A percentile compares a stretch with the other conserved stretches of the same genome.
Evolutionary conservation across 2,113 vertebrate genomes (phyloP).

Genomic region (Poecile atricapillus): DNA sequence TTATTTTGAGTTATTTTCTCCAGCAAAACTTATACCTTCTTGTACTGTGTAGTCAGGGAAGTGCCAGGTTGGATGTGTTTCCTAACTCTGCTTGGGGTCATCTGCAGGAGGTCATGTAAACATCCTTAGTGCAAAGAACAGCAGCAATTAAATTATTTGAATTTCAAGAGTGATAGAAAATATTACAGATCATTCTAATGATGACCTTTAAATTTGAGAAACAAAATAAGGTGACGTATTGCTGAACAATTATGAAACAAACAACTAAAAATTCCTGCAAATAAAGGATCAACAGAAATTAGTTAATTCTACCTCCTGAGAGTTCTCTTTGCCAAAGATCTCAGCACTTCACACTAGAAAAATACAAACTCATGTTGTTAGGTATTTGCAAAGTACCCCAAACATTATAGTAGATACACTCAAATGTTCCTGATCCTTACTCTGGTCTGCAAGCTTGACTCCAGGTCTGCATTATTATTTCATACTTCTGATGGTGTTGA

Average conservation of each 20-base stretch:
- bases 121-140: not conserved
- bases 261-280: not conserved
- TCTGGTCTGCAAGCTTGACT: not conserved
- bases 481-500: not conserved
- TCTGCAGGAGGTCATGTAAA: not conserved
- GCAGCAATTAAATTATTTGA: not conserved
- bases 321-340: not conserved
- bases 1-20: not conserved
- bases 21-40: not conserved
- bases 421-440: not conserved
- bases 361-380: not conserved
- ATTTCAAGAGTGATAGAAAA: not conserved
- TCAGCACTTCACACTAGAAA: not conserved
- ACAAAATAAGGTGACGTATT: not conserved
- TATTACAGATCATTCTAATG: not conserved
- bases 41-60: not conserved
- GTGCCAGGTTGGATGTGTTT: not conserved
- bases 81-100: accelerated
- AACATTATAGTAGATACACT: not conserved
- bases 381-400: not conserved
- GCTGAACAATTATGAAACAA: not conserved
- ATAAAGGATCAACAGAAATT: not conserved
- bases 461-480: not conserved
- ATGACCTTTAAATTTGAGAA: not conserved
- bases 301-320: not conserved